Conservation (phyloP, 2,113 vertebrate species). For the Cynocephalus volans region DNA sequence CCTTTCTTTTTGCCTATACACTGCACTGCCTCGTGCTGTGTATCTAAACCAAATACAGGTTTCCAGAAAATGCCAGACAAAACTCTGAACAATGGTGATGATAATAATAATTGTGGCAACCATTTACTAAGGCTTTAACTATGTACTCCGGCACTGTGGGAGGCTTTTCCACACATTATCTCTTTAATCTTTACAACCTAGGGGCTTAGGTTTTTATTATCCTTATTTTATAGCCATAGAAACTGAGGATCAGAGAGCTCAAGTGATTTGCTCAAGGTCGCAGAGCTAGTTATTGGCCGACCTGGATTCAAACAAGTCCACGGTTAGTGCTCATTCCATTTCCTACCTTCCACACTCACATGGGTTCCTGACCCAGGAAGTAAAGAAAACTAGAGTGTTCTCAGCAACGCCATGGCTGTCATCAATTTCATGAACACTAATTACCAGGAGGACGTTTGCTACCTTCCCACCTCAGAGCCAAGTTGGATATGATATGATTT, state of each 20-base stretch:
- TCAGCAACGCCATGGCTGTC: not conserved
- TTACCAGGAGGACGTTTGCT: not conserved
- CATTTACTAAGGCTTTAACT: not conserved
- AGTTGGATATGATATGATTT: not conserved
- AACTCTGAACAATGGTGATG: not conserved
- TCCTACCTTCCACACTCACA: not conserved
- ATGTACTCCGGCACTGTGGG: not conserved
- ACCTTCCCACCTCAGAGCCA: not conserved
- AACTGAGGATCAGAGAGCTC: constrained; percentile 28
- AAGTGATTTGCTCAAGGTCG: constrained; percentile 13
- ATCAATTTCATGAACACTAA: not conserved
- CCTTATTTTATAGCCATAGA: constrained; percentile 8
- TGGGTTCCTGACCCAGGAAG: not conserved
- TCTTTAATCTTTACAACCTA: constrained; percentile 31
- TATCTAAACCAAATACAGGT: not conserved
- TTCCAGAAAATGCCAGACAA: constrained; percentile 20
- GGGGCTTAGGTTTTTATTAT: constrained; percentile 33
- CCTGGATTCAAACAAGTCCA: not conserved
- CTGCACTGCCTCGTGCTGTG: not conserved
- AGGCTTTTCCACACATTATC: not conserved
- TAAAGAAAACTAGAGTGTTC: not conserved
- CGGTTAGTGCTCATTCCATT: not conserved
- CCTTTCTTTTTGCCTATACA: not conserved
- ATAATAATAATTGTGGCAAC: not conserved
- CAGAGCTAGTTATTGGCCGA: not conserved